phyloP scores from a whole-genome alignment of 92 coral and sea anemone species.

The Micromussa lordhowensis region DNA sequence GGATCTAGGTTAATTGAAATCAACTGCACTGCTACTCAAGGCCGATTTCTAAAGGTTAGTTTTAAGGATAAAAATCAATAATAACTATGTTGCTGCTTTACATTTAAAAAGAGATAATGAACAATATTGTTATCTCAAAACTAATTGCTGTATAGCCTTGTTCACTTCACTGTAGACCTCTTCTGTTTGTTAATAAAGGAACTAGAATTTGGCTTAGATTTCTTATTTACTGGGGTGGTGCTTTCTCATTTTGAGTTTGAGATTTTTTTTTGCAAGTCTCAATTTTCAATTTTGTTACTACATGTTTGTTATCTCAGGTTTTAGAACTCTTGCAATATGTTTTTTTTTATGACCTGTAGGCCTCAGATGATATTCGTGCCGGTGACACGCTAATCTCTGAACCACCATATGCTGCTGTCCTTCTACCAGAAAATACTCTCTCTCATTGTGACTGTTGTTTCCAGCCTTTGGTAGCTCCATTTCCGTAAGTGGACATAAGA shows the following conservation, averaged over 20 bases:
- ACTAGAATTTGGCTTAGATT: background rate
- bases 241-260: background rate
- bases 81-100: background rate
- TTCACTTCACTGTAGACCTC: background rate
- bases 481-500: slow-evolving; percentile 69
- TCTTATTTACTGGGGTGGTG: background rate
- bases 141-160: background rate
- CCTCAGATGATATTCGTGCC: slow-evolving; percentile 90
- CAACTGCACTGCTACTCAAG: slow-evolving; percentile 79
- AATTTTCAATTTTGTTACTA: background rate
- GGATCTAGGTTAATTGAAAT: slow-evolving; percentile 90
- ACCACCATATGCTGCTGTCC: slow-evolving; percentile 91
- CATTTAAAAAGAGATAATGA: background rate
- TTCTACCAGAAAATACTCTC: slow-evolving; percentile 76
- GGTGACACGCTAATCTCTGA: slow-evolving; percentile 96
- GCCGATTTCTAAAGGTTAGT: slow-evolving; percentile 90
- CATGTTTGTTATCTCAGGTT: background rate
- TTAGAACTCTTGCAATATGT: too few relatives aligned
- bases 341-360: slow-evolving; percentile 56
- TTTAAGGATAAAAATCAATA: background rate
- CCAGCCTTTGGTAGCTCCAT: slow-evolving; percentile 78
- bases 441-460: slow-evolving; percentile 91
- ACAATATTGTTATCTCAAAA: background rate
- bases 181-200: too few relatives aligned
- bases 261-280: background rate